A percentile compares a stretch with the other conserved stretches of the same genome.
These are phyloP conservation scores for Pomphorhynchus laevis DNA, from an alignment of 1,140 invertebrate species.

Conservation along the genomic window DNA sequence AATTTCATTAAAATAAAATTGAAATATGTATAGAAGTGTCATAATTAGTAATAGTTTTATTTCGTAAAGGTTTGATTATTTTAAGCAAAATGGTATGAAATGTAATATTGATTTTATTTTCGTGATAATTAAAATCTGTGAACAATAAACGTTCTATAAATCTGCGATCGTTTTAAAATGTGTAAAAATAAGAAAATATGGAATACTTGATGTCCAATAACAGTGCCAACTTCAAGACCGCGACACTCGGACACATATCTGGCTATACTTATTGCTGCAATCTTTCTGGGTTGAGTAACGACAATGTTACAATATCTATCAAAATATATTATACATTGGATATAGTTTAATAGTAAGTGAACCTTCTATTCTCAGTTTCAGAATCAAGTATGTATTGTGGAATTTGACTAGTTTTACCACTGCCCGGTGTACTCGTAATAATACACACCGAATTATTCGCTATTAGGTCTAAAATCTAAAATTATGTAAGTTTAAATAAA, in stretches of 20 bases:
- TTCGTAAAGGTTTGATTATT: too few species aligned
- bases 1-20: too few species aligned
- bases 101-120: not conserved
- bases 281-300: constrained; percentile 18
- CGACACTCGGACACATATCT: constrained; percentile 16
- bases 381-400: constrained; percentile 19
- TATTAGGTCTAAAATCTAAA: constrained; percentile 15
- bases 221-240: constrained; percentile 15
- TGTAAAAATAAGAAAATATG: constrained; percentile 8
- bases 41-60: too few species aligned
- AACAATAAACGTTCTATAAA: constrained; percentile 10
- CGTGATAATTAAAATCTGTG: not conserved
- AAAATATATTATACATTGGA: constrained; percentile 7
- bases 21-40: too few species aligned
- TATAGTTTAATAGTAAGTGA: constrained; percentile 11
- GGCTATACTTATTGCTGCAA: constrained; percentile 18
- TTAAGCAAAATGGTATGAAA: not conserved
- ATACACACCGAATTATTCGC: constrained; percentile 17
- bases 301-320: constrained; percentile 18
- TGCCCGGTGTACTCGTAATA: constrained; percentile 16
- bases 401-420: constrained; percentile 18
- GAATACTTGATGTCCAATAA: constrained; percentile 20
- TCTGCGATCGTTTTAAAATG: constrained; percentile 13
- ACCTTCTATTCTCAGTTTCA: constrained; percentile 14
- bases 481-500: too few species aligned